These are phyloP conservation scores for Grammomys dolichurus DNA, from an alignment of 2,113 vertebrate genomes.

Conservation along the genomic window DNA sequence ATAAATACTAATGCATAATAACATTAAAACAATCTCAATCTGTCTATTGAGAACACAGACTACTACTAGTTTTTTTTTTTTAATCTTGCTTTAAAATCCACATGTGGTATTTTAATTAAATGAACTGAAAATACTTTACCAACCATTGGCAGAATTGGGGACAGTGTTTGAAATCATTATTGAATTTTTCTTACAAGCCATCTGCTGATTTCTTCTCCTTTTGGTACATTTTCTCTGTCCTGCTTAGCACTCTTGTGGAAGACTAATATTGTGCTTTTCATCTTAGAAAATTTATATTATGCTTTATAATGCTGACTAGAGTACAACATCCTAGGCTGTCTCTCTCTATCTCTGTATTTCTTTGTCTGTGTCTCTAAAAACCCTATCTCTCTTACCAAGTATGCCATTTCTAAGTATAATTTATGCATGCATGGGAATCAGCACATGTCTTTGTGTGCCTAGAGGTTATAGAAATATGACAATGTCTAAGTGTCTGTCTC, in stretches of 20 bases:
- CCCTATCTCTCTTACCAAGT: not conserved
- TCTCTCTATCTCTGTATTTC: not conserved
- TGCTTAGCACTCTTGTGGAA: not conserved
- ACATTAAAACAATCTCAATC: not conserved
- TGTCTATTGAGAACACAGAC: slow-evolving; percentile 33
- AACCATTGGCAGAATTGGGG: slow-evolving; percentile 15
- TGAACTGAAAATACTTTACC: slow-evolving; percentile 1
- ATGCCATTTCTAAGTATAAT: not conserved
- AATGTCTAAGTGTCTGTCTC: too few relatives aligned
- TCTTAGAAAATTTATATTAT: not conserved
- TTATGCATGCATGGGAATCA: fast-evolving
- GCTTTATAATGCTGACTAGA: not conserved
- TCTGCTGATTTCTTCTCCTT: slow-evolving; percentile 49
- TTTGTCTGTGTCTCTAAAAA: not conserved
- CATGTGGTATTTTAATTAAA: slow-evolving; percentile 60
- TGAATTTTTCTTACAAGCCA: not conserved
- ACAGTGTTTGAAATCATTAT: slow-evolving; percentile 62
- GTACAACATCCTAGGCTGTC: not conserved
- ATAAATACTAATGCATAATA: not conserved
- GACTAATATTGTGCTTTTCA: not conserved
- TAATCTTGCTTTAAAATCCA: slow-evolving; percentile 33
- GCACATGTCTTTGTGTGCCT: not conserved
- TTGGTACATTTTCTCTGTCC: not conserved
- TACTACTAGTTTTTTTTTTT: slow-evolving; percentile 39
- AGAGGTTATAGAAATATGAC: not conserved